Percentiles rank a stretch among this genome's conserved stretches.
These are phyloP conservation scores for Ophiodon elongatus DNA, from an alignment of 2,113 vertebrate genomes.

Conservation along the genomic window DNA sequence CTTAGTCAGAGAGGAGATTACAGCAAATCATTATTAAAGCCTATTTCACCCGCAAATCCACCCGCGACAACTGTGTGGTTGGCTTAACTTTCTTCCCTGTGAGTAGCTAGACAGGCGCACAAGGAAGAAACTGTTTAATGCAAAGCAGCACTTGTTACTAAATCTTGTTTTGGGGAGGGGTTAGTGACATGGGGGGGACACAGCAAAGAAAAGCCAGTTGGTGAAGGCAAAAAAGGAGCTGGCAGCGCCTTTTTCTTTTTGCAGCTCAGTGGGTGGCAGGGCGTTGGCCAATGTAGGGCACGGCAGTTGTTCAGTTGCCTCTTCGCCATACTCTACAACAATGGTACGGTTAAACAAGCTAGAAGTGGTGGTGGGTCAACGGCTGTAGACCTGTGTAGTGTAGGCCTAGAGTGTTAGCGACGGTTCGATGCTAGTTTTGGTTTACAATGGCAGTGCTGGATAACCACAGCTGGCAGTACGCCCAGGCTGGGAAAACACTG, in stretches of 20 bases:
- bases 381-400: background rate
- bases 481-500: constrained; percentile 77
- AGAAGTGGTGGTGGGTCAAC: background rate
- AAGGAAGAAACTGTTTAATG: constrained; percentile 70
- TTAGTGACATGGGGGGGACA: constrained; percentile 50
- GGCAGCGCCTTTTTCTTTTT: constrained; percentile 66
- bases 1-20: constrained; percentile 82
- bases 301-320: constrained; percentile 47
- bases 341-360: constrained; percentile 27
- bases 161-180: constrained; percentile 79
- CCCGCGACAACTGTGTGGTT: constrained; percentile 83
- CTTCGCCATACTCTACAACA: constrained; percentile 11
- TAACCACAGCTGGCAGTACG: constrained; percentile 83
- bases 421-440: constrained; percentile 26
- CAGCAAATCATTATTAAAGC: constrained; percentile 86
- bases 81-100: constrained; percentile 69
- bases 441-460: constrained; percentile 78
- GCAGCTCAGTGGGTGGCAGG: constrained; percentile 69
- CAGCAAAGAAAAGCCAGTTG: constrained; percentile 69
- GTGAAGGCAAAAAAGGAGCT: constrained; percentile 66
- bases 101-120: constrained; percentile 38
- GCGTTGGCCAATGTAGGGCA: constrained; percentile 63
- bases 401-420: constrained; percentile 11
- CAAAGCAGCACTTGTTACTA: constrained; percentile 75
- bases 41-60: constrained; percentile 86